Base-by-base conservation (phyloP, 35 echinoderm and acorn worm species). In the Nesometra sesokonis region DNA sequence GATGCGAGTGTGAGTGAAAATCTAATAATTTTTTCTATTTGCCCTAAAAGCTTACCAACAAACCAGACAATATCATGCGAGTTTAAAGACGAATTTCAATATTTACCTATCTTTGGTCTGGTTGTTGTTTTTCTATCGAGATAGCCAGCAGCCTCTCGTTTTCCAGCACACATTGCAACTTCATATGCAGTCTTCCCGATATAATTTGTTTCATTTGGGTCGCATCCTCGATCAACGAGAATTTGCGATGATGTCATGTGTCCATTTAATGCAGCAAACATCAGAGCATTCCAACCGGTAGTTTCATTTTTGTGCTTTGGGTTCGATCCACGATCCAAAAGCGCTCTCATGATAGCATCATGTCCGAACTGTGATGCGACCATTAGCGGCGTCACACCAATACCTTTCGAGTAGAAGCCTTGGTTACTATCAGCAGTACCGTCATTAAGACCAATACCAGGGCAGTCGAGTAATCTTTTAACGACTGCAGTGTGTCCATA, bases 221-320 rank as follows among this genome's bases (percentile, higher is more conserved):
- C 88, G 33, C 86, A 92, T 19, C 86, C 78, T 37, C 81, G 79
- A 19, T 90, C 92, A 17, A 97, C 43, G 30, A 97, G 82, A 17
- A 91, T 80, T 79, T 98, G 76, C n/a, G 91, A 76, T 17, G 88
- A 85, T 29, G 37, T 78, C 43, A 83, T 80, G 36, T 89, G 86
- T 0, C 95, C 95, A 84, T 86, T 84, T 21, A 98, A 33, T 33
- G 95, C 87, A 11, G 89, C 87, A 77, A 98, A 89, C 95, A 98
- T 98, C 19, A 98, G 79, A 15, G 77, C 81, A 32, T 90, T 98
- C 92, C 92, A 94, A 30, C 95, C 92, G 37, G 95, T 98, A 32
- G 82, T 86, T 33, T 29, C 57, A 32, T 98, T 87, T 34, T 77
- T 36, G n/a, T 94, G 82, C 31, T 85, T 94, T 33, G 83, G 76